phyloP scores from a whole-genome alignment of 1,140 invertebrate species.

The Chironomus tepperi region DNA sequence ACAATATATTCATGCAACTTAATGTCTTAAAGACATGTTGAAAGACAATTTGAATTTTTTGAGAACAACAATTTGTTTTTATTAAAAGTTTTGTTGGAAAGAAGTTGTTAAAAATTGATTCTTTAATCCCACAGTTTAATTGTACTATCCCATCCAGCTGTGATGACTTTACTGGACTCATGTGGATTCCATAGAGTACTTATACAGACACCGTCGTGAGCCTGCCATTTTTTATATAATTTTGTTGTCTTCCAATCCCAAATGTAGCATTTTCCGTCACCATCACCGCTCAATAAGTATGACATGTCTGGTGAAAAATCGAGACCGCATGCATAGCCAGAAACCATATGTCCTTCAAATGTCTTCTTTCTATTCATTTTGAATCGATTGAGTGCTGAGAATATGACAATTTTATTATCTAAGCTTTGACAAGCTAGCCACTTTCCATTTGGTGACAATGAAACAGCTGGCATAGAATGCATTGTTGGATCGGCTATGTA shows the following conservation, averaged over 20 bases:
- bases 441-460: conserved; percentile 91
- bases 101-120: not conserved
- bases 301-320: conserved; percentile 99
- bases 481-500: conserved; percentile 99
- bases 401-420: conserved; percentile 99
- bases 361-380: conserved; percentile 97
- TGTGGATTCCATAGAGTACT: conserved; percentile 96
- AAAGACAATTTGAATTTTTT: not conserved
- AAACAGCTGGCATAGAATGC: conserved; percentile 98
- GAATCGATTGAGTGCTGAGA: conserved; percentile 93
- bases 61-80: not conserved
- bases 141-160: conserved; percentile 95
- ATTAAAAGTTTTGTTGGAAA: not conserved
- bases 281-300: conserved; percentile 97
- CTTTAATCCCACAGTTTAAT: conserved; percentile 98
- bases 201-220: conserved; percentile 96
- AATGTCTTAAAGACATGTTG: not conserved
- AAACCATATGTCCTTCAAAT: conserved; percentile 98
- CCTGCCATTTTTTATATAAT: conserved; percentile 97
- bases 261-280: conserved; percentile 96
- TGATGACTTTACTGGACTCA: conserved; percentile 91
- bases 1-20: not conserved
- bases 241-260: conserved; percentile 99
- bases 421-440: conserved; percentile 99
- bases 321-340: conserved; percentile 94